Evolutionary conservation across 1,140 invertebrate genomes (phyloP), one percentile per base, ranked within the genome.

Genomic region (Frieseomelitta varia): DNA sequence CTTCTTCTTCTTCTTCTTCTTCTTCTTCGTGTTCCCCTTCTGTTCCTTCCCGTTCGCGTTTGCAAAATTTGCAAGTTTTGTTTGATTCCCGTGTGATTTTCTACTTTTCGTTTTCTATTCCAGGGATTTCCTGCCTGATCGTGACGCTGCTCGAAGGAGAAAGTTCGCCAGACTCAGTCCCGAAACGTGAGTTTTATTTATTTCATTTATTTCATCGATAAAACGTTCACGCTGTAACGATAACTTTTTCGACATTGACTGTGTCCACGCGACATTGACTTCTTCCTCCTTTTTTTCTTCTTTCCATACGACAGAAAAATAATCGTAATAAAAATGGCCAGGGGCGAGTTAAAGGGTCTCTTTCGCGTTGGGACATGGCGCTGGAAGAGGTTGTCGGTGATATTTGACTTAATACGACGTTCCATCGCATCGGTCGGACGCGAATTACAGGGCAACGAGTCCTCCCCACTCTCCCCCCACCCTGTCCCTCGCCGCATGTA

Each of bases 361-460:
- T 67, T 67, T 19, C 27, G 6, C 19, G 63, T 30, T 30, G 27
- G 63, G 30, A 65, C 15, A 65, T 30, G 2, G 27, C 15, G 27
- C 1, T 8, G n/a, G 63, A 67, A 30, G 19, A 67, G n/a, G n/a
- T 30, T 67, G 27, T 67, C 27, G 39, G 24, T 71, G 34, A n/a
- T 34, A 39, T 56, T 47, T 17, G 55, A 72, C 34, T 61, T 61
- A 80, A 72, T 80, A 58, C 39, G 39, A 63, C 55, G 34, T 73
- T 58, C 71, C 68, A n/a, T 15, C 53, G 34, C 68, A n/a, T 15
- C 53, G 34, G 24, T 19, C n/a, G 55, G 67, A 47, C 34, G 39
- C 39, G 39, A 71, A 80, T 80, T 80, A 56, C 79, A 27, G 79
- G 17, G n/a, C n/a, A 73, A 61, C 55, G 24, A 53, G 73, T 51